Evolutionary conservation across 1,140 invertebrate genomes (phyloP), one percentile per base, ranked within the genome.

Genomic region (Lepidurus arcticus): DNA sequence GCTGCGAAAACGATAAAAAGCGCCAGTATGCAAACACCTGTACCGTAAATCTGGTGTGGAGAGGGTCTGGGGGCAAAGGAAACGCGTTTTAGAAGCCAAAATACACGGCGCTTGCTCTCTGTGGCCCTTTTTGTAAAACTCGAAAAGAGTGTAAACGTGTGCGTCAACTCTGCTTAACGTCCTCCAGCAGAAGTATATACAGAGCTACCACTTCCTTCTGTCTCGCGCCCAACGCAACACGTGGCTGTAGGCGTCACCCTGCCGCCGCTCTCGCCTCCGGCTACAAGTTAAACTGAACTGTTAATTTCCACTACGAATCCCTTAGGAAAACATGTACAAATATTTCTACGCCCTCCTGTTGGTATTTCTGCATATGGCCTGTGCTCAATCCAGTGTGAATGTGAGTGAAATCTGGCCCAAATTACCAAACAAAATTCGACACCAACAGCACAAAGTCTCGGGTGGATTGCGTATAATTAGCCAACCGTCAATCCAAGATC

Each of bases 101-200:
- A 65, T 7, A 65, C 53, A 65, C 53, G 13, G 53, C 53, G 53
- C 53, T 65, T 65, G 53, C 53, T 65, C 53, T 65, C 53, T 65
- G 53, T 0, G 53, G 21, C 16, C 53, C 53, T n/a, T 65, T 65
- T 34, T 34, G 34, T 34, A 34, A 21, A 65, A 65, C 8, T 13
- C 53, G 53, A 65, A 65, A 26, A 65, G 45, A 47, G 53, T 65
- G 16, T 65, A 65, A n/a, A 65, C 16, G 16, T 65, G 53, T 13
- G 53, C 53, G 16, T 65, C 53, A 21, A 13, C 21, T 16, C 53
- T 65, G 53, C 9, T 65, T 65, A 65, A 65, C 53, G 53, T 16
- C 21, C 53, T 65, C 21, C 7, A 34, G 34, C 34, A 13, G 53
- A 65, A 65, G n/a, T 65, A 65, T 65, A 13, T 7, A 65, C 53